Base-by-base conservation (phyloP, 2,113 vertebrate species). In the Semicossyphus pulcher region DNA sequence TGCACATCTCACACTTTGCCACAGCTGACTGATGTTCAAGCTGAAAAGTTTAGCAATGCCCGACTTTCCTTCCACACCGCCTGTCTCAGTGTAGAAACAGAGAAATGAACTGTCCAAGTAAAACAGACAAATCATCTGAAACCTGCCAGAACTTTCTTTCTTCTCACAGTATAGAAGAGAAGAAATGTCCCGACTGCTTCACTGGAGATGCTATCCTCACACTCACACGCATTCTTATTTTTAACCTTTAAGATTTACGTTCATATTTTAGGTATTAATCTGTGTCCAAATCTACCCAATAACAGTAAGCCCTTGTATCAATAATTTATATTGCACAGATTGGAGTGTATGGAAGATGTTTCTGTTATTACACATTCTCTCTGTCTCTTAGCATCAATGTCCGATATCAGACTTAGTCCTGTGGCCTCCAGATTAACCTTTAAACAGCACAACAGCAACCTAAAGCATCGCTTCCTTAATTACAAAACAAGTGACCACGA, bases 31-130 rank as follows among this genome's bases (percentile, higher is more conserved):
- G 48, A 39, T 32, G 25, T 8, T 39, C 18, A 21, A 2, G 44
- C 59, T 16, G 58, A 63, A 48, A 28, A 21, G 66, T 49, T 66
- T 25, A 36, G 26, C 47, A 53, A 10, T 66, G 54, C 61, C 23
- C 31, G 59, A 59, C 52, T 59, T 32, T 29, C 7, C 47, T 10
- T 51, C 42, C 57, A 25, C 57, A 58, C n/a, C 0, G 1, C 5
- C 26, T 8, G 54, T 52, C 51, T 72, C 36, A 1, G 10, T 11
- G 23, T n/a, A 7, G 18, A 45, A 4, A 4, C 28, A 63, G 29
- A 57, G n/a, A 31, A 16, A 42, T 9, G 3, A 51, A 56, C 10
- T 0, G 23, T 36, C 56, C 32, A 26, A 6, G 7, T 28, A 1
- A 42, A 47, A 29, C 48, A 44, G 53, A 36, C 8, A 34, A 16